phyloP scores from a whole-genome alignment of 2,113 vertebrate species.

The Thunnus maccoyii region DNA sequence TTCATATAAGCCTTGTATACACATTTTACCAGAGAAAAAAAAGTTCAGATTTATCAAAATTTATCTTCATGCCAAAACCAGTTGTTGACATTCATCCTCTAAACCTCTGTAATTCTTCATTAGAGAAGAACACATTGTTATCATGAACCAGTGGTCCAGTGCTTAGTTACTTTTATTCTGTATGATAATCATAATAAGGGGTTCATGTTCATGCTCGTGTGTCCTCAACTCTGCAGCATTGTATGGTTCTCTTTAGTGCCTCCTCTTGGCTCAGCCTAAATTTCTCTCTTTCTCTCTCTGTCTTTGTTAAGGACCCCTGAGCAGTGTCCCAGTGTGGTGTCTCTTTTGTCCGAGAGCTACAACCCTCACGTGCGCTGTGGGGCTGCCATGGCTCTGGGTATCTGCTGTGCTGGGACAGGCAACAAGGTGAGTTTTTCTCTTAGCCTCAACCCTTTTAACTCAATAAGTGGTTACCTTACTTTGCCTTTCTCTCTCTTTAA shows the following conservation, averaged over 20 bases:
- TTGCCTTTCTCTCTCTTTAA: background rate
- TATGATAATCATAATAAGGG: no score
- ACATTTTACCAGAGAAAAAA: background rate
- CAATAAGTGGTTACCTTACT: background rate
- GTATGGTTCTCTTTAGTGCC: no score
- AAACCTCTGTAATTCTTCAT: background rate
- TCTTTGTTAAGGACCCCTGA: slow-evolving; percentile 92
- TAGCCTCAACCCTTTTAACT: background rate
- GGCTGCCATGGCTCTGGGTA: slow-evolving; percentile 97
- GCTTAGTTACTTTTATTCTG: no score
- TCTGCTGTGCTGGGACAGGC: slow-evolving; percentile 98
- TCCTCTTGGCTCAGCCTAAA: no score
- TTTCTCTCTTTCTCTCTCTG: slow-evolving; percentile 3
- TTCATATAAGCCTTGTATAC: no score
- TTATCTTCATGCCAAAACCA: no score
- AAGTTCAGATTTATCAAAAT: no score
- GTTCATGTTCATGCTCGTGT: no score
- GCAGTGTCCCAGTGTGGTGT: slow-evolving; percentile 98
- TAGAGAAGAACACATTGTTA: background rate
- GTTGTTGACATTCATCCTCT: background rate
- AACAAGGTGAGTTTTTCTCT: slow-evolving; percentile 89
- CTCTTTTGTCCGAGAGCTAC: slow-evolving; percentile 98
- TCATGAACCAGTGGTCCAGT: no score
- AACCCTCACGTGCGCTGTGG: slow-evolving; percentile 98
- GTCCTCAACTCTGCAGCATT: no score